Conservation (phyloP, 2,888 invertebrate species). For the Phragmatobia fuliginosa region DNA sequence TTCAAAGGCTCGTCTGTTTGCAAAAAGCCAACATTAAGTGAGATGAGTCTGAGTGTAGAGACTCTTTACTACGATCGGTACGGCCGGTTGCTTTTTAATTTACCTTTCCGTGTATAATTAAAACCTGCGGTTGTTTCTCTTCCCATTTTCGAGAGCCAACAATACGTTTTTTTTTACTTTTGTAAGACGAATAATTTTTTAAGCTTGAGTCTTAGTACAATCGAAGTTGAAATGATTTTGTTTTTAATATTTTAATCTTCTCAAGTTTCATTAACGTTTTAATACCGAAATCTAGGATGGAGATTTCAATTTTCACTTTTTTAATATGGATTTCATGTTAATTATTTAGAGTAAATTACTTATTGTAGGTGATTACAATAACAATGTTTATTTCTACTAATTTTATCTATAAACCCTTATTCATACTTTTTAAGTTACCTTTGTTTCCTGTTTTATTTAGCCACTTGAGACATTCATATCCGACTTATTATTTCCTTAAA, state of each 20-base stretch:
- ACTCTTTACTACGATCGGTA: conserved; percentile 68
- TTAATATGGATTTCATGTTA: background rate
- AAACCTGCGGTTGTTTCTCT: conserved; percentile 72
- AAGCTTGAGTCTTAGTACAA: conserved; percentile 29
- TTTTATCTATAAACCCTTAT: background rate
- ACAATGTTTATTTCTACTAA: background rate
- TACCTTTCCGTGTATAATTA: conserved; percentile 82
- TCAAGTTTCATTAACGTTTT: background rate
- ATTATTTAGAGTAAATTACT: background rate
- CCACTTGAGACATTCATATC: background rate
- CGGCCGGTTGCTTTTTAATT: conserved; percentile 82
- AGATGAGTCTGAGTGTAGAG: conserved; percentile 63
- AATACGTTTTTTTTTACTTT: conserved; percentile 63
- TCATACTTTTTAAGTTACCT: background rate
- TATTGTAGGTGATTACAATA: background rate
- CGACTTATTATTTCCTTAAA: background rate
- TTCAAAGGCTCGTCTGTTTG: conserved; percentile 43
- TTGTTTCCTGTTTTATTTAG: background rate
- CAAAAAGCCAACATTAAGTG: conserved; percentile 54
- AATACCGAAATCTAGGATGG: background rate
- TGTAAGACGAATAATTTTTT: conserved; percentile 41
- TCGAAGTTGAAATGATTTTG: conserved; percentile 40
- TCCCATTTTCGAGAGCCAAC: conserved; percentile 67
- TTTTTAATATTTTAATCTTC: conserved; percentile 36
- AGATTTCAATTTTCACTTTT: background rate